A percentile compares a stretch with the other conserved stretches of the same genome.
Evolutionary conservation across 2,888 invertebrate species (phyloP).

Genomic region (Ectropis crepuscularia): DNA sequence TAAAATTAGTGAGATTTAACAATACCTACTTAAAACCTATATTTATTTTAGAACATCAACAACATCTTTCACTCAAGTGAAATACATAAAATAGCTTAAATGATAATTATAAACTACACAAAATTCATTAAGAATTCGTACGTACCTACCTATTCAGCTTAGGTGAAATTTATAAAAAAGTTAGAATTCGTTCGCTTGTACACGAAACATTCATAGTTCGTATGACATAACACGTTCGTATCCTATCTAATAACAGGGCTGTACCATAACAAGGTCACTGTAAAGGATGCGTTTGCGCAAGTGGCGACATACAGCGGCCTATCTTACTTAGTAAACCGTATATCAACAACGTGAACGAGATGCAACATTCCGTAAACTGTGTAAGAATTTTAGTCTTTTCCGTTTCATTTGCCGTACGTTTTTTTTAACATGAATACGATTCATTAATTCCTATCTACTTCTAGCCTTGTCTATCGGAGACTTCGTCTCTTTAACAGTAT

Average conservation of each 20-base stretch:
- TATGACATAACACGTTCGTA: constrained; percentile 52
- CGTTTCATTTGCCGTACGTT: constrained; percentile 81
- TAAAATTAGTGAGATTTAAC: constrained; percentile 85
- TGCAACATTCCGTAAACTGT: constrained; percentile 81
- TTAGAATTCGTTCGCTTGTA: constrained; percentile 48
- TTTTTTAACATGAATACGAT: constrained; percentile 74
- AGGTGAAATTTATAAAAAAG: constrained; percentile 66
- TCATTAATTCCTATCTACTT: constrained; percentile 79
- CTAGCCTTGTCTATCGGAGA: constrained; percentile 82
- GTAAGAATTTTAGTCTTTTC: constrained; percentile 82
- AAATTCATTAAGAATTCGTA: constrained; percentile 71
- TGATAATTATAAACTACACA: constrained; percentile 64
- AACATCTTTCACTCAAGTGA: constrained; percentile 80
- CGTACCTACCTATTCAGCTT: constrained; percentile 63
- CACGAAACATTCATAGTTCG: constrained; percentile 17
- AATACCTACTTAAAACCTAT: constrained; percentile 79
- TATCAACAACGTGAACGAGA: constrained; percentile 77
- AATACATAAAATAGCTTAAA: constrained; percentile 73
- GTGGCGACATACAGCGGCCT: constrained; percentile 50
- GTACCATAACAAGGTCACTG: constrained; percentile 52
- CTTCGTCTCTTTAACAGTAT: constrained; percentile 78
- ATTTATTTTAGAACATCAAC: constrained; percentile 81
- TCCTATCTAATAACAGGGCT: constrained; percentile 48
- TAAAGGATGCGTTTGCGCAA: constrained; percentile 41
- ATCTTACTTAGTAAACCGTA: constrained; percentile 70